phyloP scores from a whole-genome alignment of 2,888 invertebrate species.

The Tipula vernalis region DNA sequence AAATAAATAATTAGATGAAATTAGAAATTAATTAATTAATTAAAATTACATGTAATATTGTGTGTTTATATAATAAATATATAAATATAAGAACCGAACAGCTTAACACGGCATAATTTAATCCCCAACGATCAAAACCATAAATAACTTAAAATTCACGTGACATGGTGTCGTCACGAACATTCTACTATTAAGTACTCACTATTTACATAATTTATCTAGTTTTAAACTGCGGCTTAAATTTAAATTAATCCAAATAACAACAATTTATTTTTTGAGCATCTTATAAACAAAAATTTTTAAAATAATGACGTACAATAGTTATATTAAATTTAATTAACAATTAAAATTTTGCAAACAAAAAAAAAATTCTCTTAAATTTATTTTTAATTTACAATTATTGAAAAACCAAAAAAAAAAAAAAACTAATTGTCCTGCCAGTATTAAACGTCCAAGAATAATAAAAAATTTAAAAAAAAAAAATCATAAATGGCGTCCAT shows the following conservation, averaged over 20 bases:
- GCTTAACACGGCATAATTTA: neutral
- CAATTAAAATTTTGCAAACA: neutral
- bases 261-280: neutral
- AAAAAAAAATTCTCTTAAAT: neutral
- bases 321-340: neutral
- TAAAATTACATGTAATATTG: neutral
- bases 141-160: neutral
- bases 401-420: neutral
- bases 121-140: neutral
- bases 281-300: neutral
- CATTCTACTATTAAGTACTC: too few relatives aligned
- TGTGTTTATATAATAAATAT: neutral
- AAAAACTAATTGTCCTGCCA: slow-evolving; percentile 9
- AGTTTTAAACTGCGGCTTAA: neutral
- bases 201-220: neutral
- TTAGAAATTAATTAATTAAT: neutral
- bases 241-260: neutral
- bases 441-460: slow-evolving; percentile 10
- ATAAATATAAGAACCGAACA: neutral
- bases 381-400: neutral
- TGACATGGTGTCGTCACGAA: neutral
- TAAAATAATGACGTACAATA: neutral
- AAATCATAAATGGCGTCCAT: slow-evolving; percentile 8
- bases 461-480: neutral
- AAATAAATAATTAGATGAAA: neutral